Evolutionary conservation across 2,797 vertebrate species (phyloP), one percentile per base, ranked within the genome.

Genomic region (Kryptolebias ocellatus): DNA sequence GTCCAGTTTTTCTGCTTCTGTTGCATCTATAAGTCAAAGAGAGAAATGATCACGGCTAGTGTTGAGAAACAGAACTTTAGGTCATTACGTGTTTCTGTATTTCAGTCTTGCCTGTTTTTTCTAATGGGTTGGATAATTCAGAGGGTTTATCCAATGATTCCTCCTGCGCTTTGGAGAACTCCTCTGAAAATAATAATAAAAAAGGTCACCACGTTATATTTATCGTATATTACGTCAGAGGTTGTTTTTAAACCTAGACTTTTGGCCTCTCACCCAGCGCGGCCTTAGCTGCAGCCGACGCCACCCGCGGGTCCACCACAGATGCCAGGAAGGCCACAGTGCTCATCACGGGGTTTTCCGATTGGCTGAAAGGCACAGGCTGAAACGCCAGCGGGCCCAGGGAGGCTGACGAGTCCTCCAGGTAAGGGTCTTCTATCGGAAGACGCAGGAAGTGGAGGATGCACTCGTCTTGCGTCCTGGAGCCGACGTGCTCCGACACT

Each of bases 321-420:
- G 97, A 98, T 0, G 97, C 98, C 85, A 99, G 88, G 77, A 99
- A 99, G 12, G 98, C 98, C 47, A 99, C 98, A 0, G 98, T 99
- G 88, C 98, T 98, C 98, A 99, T 99, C 24, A 99, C 97, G 0
- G 97, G 98, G 69, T 99, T 99, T 58, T 96, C 97, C 0, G 98
- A 98, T 75, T 98, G 98, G 94, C 96, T 99, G 88, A 99, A 99
- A 39, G 98, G 98, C 42, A 98, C 94, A 0, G 98, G 97, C 81
- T 99, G 98, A 83, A 93, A 99, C 0, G 98, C 97, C 73, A 98
- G 82, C 0, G 98, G 98, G 0, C 98, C 98, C 15, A 99, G 94
- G 0, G 98, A 99, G 0, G 96, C 94, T 0, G 98, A 95, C 0
- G 98, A 96, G 87, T 99, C 95, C 87, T 99, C 98, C 62, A 99